Base-by-base conservation (phyloP, 2,888 invertebrate species). In the Lasioglossum morio region DNA sequence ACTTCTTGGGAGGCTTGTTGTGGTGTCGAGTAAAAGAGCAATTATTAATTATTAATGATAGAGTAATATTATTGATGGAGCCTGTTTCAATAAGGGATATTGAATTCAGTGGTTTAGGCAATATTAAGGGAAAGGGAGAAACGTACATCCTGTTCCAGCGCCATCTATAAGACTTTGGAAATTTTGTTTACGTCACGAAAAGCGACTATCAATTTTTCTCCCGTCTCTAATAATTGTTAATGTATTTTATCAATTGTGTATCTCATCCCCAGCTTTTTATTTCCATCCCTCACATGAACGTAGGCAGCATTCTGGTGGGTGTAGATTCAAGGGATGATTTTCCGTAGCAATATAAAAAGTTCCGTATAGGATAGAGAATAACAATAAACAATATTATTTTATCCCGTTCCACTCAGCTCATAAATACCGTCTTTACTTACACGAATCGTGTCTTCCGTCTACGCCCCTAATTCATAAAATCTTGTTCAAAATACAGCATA, bases 21-120 rank as follows among this genome's bases (percentile, higher is more conserved):
- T 48, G 19, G n/a, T 0, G 1, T 10, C n/a, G 0, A 10, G 10
- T n/a, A n/a, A n/a, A 23, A 0, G 0, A 53, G n/a, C 10, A n/a
- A n/a, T 10, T 23, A n/a, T 2, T 3, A n/a, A n/a, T 10, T 23
- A n/a, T 2, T 3, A 7, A 8, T 2, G 16, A 46, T 46, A 46
- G 2, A 48, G 19, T 48, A 1, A 7, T 19, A 8, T 23, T 23
- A 23, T 53, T 53, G 23, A 3, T 53, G 23, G 23, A 53, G 1
- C 1, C 23, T 2, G 0, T 53, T 53, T 53, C 10, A 8, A n/a
- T 53, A n/a, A 10, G n/a, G 53, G n/a, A 53, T 53, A 53, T n/a
- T 1, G 46, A 46, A 19, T 46, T 53, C 53, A 10, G 53, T n/a
- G 53, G 23, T 10, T 10, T 23, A 53, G n/a, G 53, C 8, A 53